Evolutionary conservation across 1,140 invertebrate species (phyloP), one percentile per base, ranked within the genome.

Genomic region (Lepidostoma basale): DNA sequence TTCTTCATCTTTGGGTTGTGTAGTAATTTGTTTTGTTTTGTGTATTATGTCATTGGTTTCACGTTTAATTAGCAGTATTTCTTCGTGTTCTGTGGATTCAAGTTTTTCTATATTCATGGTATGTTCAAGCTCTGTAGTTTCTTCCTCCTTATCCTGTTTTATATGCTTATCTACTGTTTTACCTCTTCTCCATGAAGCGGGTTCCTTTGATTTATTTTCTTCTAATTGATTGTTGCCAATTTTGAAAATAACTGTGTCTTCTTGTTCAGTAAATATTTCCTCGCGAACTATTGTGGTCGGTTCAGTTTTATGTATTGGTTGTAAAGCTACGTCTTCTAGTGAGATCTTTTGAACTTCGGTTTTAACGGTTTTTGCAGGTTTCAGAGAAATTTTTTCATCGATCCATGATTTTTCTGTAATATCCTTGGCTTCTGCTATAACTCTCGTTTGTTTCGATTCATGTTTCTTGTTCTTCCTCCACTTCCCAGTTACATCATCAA

Each of bases 321-420:
- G 82, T 12, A 84, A 62, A 44, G 77, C 73, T 44, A 84, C 76
- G 33, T 75, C 74, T 70, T 85, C 82, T 12, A 83, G 58, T 56
- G 72, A 76, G 22, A 77, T 59, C 71, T 81, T 80, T 44, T 74
- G 28, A 0, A 73, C 56, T 66, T 76, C 60, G 69, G 76, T 70
- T 42, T 77, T 77, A n/a, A 74, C 70, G 9, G 77, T 74, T 73
- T 83, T 83, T 1, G 83, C 78, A 18, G 83, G 84, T 73, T 88
- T 87, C 10, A 88, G 73, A 71, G 84, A 82, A 39, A 87, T 82
- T 63, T 76, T 78, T 77, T 88, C 85, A 74, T 87, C 81, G 28
- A 79, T 87, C 84, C 86, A 86, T 16, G 79, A 78, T 54, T 81
- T 83, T 9, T 78, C 68, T 9, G 77, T 78, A 14, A 76, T 78